Conservation (phyloP, 2,797 vertebrate genomes). For the Nyctibius grandis region DNA sequence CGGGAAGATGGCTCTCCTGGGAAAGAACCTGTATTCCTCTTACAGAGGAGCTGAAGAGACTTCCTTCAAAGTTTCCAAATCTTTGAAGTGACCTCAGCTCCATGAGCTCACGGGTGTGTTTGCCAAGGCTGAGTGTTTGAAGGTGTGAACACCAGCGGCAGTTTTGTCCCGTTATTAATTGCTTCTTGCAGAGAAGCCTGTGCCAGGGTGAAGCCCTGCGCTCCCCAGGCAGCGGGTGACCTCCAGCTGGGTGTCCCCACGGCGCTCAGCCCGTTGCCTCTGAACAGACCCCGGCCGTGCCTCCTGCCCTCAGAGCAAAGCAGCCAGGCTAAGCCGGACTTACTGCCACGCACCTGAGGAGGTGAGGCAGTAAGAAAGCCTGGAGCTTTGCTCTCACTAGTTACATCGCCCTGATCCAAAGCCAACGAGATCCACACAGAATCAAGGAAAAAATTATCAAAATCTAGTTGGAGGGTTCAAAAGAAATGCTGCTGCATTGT, state of each 20-base stretch:
- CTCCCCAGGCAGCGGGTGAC: background rate
- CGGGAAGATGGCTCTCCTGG: background rate
- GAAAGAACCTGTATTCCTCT: background rate
- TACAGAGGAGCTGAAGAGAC: background rate
- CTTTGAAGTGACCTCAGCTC: background rate
- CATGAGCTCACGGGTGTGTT: background rate
- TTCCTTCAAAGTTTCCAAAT: conserved; percentile 5
- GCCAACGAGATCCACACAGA: background rate
- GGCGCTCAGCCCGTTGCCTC: background rate
- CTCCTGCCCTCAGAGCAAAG: background rate
- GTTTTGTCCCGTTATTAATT: background rate
- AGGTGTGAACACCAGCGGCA: background rate
- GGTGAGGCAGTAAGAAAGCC: background rate
- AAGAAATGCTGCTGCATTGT: background rate
- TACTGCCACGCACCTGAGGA: accelerated
- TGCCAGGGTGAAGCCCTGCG: background rate
- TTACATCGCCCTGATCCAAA: accelerated
- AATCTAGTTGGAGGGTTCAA: background rate
- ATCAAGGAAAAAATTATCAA: background rate
- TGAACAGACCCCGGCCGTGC: no score
- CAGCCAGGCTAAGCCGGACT: background rate
- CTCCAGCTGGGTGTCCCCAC: background rate
- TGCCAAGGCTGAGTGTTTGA: background rate
- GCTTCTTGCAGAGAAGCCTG: background rate
- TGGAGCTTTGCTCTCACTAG: background rate